Evolutionary conservation across 2,888 invertebrate species (phyloP).

Genomic region (Brachypalpus laphriformis): DNA sequence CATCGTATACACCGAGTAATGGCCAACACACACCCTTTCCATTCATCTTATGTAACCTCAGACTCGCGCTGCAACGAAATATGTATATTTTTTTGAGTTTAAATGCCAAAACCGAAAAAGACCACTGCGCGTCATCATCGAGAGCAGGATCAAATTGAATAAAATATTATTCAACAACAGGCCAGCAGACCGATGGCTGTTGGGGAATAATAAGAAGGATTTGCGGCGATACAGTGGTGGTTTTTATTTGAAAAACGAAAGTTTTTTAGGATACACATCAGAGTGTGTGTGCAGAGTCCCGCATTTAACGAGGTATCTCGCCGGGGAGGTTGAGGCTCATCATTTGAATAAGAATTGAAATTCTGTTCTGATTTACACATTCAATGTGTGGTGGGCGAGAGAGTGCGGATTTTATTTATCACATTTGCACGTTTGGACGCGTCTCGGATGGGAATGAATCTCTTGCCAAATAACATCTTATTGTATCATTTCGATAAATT

Average conservation of each 20-base stretch:
- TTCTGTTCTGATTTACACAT: slow-evolving; percentile 32
- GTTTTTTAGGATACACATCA: background rate
- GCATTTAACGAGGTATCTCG: background rate
- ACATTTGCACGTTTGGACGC: slow-evolving; percentile 10
- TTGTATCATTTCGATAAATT: slow-evolving; percentile 40
- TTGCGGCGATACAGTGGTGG: background rate
- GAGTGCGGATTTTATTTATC: slow-evolving; percentile 24
- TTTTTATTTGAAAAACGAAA: slow-evolving; percentile 15
- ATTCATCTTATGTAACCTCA: slow-evolving; percentile 15
- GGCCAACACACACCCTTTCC: slow-evolving; percentile 45
- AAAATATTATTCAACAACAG: background rate
- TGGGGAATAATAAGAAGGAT: background rate
- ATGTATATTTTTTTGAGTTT: background rate
- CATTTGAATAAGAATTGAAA: slow-evolving; percentile 24
- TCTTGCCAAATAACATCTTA: slow-evolving; percentile 38
- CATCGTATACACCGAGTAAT: background rate
- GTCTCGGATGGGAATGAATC: background rate
- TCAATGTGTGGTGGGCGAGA: slow-evolving; percentile 23
- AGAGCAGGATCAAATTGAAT: slow-evolving; percentile 5
- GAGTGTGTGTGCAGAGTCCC: background rate
- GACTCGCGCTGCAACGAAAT: background rate
- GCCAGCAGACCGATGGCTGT: background rate
- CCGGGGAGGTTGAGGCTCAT: too few relatives aligned
- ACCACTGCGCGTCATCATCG: background rate
- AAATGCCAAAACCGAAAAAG: slow-evolving; percentile 16